Percentiles rank a stretch among this genome's conserved stretches.
These are phyloP conservation scores for Phyllotreta striolata DNA, from an alignment of 2,888 invertebrate species.

Conservation along the genomic window DNA sequence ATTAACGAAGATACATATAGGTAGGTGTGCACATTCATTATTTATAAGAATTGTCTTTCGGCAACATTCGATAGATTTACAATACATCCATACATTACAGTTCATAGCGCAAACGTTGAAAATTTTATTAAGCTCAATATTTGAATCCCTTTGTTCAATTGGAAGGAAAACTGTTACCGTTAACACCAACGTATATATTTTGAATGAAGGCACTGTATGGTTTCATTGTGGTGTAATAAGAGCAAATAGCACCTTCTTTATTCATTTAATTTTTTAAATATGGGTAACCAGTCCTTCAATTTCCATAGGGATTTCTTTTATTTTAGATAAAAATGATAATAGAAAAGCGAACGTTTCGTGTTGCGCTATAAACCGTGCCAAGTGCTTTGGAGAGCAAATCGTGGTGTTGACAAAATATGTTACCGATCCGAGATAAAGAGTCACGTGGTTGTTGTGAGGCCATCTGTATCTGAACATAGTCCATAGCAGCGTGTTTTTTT, in stretches of 20 bases:
- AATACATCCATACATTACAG: too few species aligned
- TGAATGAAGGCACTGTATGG: conserved; percentile 11
- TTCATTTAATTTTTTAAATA: not conserved
- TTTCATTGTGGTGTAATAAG: conserved; percentile 15
- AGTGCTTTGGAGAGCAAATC: not conserved
- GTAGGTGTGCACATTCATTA: conserved; percentile 18
- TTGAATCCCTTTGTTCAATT: not conserved
- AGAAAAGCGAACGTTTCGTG: conserved; percentile 1
- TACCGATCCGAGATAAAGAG: conserved; percentile 51
- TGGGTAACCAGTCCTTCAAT: conserved; percentile 5
- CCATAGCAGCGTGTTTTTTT: conserved; percentile 23
- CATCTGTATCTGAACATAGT: conserved; percentile 49
- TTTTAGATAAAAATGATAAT: not conserved
- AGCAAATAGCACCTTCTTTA: conserved; percentile 16
- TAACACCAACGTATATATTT: conserved; percentile 13
- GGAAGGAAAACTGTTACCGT: conserved; percentile 16
- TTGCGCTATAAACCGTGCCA: conserved; percentile 11
- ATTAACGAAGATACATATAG: conserved; percentile 37
- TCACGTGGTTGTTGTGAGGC: conserved; percentile 49
- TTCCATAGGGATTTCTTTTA: not conserved
- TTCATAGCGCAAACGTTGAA: conserved; percentile 29
- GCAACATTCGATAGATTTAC: too few species aligned
- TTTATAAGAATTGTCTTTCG: conserved; percentile 17
- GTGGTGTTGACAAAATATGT: conserved; percentile 27
- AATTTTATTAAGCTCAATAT: conserved; percentile 19